Evolutionary conservation across 2,888 invertebrate species (phyloP).

Genomic region (Slavum lentiscoides): DNA sequence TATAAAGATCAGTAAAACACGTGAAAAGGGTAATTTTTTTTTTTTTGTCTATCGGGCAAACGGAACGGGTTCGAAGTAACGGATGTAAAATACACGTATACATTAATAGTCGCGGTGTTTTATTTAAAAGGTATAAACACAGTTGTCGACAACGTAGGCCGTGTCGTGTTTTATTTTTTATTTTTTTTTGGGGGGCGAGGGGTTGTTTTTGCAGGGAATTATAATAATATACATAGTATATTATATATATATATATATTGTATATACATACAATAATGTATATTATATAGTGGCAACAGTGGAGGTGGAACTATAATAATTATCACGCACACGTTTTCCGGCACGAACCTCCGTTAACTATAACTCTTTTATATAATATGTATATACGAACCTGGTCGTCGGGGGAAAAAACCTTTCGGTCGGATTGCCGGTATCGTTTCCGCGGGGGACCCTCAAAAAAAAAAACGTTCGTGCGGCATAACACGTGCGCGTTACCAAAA

Average conservation of each 20-base stretch:
- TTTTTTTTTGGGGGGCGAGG: too few species aligned
- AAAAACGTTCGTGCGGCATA: neutral
- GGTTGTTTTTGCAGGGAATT: too few species aligned
- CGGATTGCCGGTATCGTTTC: neutral
- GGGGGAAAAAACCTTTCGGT: neutral
- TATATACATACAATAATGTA: neutral
- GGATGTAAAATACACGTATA: too few species aligned
- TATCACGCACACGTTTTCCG: conserved; percentile 36
- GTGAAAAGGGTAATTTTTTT: too few species aligned
- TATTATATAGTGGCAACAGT: neutral
- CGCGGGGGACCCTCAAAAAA: neutral
- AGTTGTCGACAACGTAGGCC: conserved; percentile 16
- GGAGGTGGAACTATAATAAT: conserved; percentile 19
- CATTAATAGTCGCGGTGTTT: conserved; percentile 6
- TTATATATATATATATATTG: neutral
- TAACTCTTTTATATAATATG: neutral
- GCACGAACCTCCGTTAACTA: neutral
- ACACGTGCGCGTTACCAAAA: neutral
- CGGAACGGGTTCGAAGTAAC: too few species aligned
- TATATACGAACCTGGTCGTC: neutral
- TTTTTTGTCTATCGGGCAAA: too few species aligned
- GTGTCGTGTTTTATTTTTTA: neutral
- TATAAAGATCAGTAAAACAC: too few species aligned
- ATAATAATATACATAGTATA: too few species aligned
- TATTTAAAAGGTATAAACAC: conserved; percentile 38